phyloP scores from a whole-genome alignment of 2,113 vertebrate genomes.

The Aramus guarauna region DNA sequence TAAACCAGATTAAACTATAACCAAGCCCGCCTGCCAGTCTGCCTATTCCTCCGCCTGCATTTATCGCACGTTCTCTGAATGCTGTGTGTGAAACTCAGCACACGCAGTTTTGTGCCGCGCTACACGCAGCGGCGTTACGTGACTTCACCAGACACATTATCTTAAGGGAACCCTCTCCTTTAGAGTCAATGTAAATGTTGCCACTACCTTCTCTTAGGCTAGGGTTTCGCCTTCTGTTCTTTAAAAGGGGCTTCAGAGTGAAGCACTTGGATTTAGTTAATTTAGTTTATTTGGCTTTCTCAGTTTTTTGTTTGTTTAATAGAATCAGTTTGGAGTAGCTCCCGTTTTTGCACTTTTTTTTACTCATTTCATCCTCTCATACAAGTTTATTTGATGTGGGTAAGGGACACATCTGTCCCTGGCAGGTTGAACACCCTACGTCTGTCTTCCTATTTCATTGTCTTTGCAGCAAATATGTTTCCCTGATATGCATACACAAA shows the following conservation, averaged over 20 bases:
- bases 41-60: neutral
- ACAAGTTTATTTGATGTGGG: neutral
- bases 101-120: neutral
- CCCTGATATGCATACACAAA: neutral
- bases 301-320: neutral
- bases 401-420: neutral
- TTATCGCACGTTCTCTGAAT: neutral
- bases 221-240: neutral
- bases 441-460: neutral
- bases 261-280: neutral
- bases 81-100: slow-evolving; percentile 6
- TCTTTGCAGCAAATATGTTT: neutral
- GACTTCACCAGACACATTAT: neutral
- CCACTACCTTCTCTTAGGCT: neutral
- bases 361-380: neutral
- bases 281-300: neutral
- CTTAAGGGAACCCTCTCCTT: neutral
- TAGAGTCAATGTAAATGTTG: neutral
- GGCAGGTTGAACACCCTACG: neutral
- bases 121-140: neutral
- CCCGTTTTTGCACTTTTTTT: neutral
- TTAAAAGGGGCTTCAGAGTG: neutral
- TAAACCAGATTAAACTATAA: slow-evolving; percentile 14
- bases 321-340: neutral
- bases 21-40: neutral